Evolutionary conservation across 2,888 invertebrate genomes (phyloP).

Genomic region (Callyntrura guangdongensis): DNA sequence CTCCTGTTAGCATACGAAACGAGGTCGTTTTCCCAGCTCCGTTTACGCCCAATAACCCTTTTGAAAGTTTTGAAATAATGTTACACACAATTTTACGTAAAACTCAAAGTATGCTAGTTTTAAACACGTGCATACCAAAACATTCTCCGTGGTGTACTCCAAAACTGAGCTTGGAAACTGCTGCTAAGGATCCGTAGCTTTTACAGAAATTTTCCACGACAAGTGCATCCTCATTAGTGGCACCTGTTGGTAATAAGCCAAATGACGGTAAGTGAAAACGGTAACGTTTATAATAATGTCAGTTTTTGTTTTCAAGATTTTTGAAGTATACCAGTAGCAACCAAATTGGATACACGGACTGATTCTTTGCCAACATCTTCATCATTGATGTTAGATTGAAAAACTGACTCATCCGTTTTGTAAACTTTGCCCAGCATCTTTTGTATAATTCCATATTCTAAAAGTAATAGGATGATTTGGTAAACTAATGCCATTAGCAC

Average conservation of each 20-base stretch:
- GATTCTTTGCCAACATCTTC: slow-evolving; percentile 80
- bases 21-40: slow-evolving; percentile 59
- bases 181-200: slow-evolving; percentile 86
- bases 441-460: slow-evolving; percentile 82
- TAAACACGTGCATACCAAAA: slow-evolving; percentile 87
- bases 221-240: slow-evolving; percentile 78
- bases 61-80: slow-evolving; percentile 34
- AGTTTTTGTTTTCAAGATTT: too few relatives aligned
- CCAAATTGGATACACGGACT: slow-evolving; percentile 61
- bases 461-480: slow-evolving; percentile 71
- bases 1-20: slow-evolving; percentile 87
- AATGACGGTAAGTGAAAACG: too few relatives aligned
- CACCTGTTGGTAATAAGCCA: slow-evolving; percentile 61
- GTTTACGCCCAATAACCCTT: slow-evolving; percentile 78
- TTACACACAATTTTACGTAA: too few relatives aligned
- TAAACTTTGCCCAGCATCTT: slow-evolving; percentile 65
- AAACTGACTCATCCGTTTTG: slow-evolving; percentile 65
- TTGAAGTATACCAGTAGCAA: slow-evolving; percentile 46
- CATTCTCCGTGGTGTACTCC: slow-evolving; percentile 88
- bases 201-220: slow-evolving; percentile 81
- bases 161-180: slow-evolving; percentile 90
- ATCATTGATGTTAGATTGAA: slow-evolving; percentile 73
- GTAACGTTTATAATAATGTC: too few relatives aligned
- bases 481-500: slow-evolving; percentile 75
- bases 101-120: too few relatives aligned